phyloP scores from a whole-genome alignment of 2,113 vertebrate genomes.

The Ceuthmochares aereus region DNA sequence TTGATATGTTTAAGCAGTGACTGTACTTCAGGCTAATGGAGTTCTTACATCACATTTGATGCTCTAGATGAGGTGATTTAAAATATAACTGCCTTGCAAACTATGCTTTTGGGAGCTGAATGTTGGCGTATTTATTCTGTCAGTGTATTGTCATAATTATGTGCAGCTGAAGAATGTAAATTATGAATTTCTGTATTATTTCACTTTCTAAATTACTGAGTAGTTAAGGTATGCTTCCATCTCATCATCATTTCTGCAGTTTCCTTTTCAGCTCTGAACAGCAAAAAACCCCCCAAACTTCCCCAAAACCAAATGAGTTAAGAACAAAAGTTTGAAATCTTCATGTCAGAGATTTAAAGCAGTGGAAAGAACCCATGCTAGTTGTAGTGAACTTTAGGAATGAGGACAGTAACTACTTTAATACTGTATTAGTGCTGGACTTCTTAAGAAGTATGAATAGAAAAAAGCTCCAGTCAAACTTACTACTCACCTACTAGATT shows the following conservation, averaged over 20 bases:
- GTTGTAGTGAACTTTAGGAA: neutral
- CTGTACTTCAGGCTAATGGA: neutral
- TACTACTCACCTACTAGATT: neutral
- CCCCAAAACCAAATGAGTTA: neutral
- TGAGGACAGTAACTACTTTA: neutral
- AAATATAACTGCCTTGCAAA: neutral
- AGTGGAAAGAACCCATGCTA: neutral
- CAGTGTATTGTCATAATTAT: neutral
- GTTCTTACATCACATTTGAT: neutral
- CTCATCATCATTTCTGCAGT: neutral
- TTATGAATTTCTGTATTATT: neutral
- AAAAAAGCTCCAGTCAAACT: neutral
- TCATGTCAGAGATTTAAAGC: neutral
- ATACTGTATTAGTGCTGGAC: neutral
- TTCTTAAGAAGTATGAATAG: neutral
- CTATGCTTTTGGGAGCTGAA: neutral
- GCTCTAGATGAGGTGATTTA: neutral
- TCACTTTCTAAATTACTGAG: neutral
- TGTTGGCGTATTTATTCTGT: neutral
- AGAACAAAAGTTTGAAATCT: neutral
- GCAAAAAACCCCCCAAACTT: neutral
- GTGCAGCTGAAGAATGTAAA: neutral
- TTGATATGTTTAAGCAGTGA: neutral
- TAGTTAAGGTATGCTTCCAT: neutral
- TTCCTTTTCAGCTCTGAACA: neutral